These are phyloP conservation scores for Syrista parreyssii DNA, from an alignment of 2,888 invertebrate species.

Conservation along the genomic window DNA sequence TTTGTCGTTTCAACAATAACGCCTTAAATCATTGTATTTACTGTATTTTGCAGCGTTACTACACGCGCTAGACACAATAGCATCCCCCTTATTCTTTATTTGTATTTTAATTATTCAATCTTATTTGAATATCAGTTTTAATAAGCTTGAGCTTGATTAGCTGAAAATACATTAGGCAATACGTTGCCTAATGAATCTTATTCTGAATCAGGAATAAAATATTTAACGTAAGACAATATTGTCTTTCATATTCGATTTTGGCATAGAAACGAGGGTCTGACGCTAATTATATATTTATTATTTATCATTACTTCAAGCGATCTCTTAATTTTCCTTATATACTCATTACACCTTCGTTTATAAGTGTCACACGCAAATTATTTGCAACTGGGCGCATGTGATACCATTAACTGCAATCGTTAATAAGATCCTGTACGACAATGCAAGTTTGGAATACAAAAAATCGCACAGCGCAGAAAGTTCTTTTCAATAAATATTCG, in stretches of 20 bases:
- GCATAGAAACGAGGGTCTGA: slow-evolving; percentile 40
- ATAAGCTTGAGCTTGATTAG: slow-evolving; percentile 20
- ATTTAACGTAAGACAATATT: slow-evolving; percentile 44
- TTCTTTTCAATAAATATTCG: neutral
- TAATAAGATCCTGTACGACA: neutral
- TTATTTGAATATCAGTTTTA: slow-evolving; percentile 16
- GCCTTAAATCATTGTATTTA: neutral
- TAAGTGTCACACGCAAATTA: neutral
- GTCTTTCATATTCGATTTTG: slow-evolving; percentile 41
- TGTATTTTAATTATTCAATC: slow-evolving; percentile 11
- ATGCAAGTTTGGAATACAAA: neutral
- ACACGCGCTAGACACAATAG: neutral
- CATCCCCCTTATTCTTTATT: neutral
- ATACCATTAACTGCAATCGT: neutral
- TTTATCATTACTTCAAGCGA: neutral
- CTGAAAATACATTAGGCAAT: slow-evolving; percentile 26
- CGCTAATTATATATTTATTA: slow-evolving; percentile 21
- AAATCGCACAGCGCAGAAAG: neutral
- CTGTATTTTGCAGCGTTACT: neutral
- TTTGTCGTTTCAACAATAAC: neutral
- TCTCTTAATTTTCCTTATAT: neutral
- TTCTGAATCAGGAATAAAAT: slow-evolving; percentile 40
- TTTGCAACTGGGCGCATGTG: neutral
- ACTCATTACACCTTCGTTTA: neutral
- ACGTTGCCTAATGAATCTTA: slow-evolving; percentile 31